Evolutionary conservation across 2,888 invertebrate genomes (phyloP).

Genomic region (Harpalus rufipes): DNA sequence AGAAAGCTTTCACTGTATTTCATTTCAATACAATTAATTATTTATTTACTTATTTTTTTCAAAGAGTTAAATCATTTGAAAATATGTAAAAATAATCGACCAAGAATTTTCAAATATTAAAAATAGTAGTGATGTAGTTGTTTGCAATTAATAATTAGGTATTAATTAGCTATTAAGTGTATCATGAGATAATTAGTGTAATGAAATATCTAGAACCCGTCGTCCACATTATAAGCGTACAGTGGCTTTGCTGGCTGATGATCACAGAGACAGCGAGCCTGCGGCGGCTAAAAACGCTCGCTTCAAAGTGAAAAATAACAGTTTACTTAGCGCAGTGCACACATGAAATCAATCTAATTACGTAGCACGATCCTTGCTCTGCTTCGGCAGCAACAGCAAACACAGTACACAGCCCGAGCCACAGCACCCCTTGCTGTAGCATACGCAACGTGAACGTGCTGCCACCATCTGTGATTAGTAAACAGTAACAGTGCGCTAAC

Average conservation of each 20-base stretch:
- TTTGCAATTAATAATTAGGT: not conserved
- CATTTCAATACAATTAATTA: too few relatives aligned
- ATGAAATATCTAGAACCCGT: constrained; percentile 10
- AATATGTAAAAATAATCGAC: too few relatives aligned
- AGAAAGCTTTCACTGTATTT: too few relatives aligned
- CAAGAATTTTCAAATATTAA: not conserved
- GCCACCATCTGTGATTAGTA: constrained; percentile 67
- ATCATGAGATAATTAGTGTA: constrained; percentile 5
- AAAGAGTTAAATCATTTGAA: too few relatives aligned
- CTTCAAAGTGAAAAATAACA: constrained; percentile 64
- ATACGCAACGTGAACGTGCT: constrained; percentile 22
- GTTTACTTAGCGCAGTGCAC: constrained; percentile 62
- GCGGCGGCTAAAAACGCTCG: constrained; percentile 38
- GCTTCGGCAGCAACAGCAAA: constrained; percentile 32
- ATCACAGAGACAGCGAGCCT: constrained; percentile 29
- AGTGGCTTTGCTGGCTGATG: not conserved
- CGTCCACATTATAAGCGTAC: not conserved
- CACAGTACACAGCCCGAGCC: constrained; percentile 14
- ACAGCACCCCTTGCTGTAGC: not conserved
- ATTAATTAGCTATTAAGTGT: constrained; percentile 5
- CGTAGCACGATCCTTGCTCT: constrained; percentile 53
- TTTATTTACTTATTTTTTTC: too few relatives aligned
- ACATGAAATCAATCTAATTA: constrained; percentile 66
- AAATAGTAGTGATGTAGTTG: not conserved
- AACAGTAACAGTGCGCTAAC: constrained; percentile 66